Evolutionary conservation across 2,888 invertebrate genomes (phyloP).

Genomic region (Protodeltote pygarga): DNA sequence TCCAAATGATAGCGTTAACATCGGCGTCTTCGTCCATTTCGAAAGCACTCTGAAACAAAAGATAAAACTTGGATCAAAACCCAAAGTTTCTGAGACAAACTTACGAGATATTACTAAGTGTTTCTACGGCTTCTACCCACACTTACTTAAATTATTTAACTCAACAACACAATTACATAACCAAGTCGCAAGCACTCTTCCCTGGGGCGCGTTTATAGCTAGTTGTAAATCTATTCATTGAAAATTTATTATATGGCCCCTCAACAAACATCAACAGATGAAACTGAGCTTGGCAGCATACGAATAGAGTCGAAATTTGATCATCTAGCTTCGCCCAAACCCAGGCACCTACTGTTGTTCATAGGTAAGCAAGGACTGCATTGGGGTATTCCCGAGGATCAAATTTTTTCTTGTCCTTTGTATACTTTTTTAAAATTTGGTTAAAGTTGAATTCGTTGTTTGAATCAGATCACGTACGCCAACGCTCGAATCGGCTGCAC

Average conservation of each 20-base stretch:
- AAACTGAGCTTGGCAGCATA: conserved; percentile 26
- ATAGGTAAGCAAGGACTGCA: conserved; percentile 49
- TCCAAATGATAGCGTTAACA: conserved; percentile 53
- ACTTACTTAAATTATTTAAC: conserved; percentile 32
- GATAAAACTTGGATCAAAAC: conserved; percentile 15
- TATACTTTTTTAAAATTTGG: conserved; percentile 47
- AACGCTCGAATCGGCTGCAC: conserved; percentile 43
- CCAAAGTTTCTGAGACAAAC: conserved; percentile 9
- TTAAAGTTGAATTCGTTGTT: conserved; percentile 30
- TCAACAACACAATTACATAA: conserved; percentile 47
- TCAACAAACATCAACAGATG: conserved; percentile 11
- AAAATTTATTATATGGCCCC: conserved; percentile 55
- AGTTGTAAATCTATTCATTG: conserved; percentile 63
- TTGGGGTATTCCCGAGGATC: conserved; percentile 64
- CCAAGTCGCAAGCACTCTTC: conserved; percentile 51
- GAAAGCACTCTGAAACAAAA: conserved; percentile 54
- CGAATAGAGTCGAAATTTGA: conserved; percentile 46
- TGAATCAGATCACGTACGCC: conserved; percentile 57
- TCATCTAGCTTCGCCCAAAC: background rate
- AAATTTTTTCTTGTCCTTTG: conserved; percentile 63
- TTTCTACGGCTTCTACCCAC: conserved; percentile 24
- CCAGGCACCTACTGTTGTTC: conserved; percentile 27
- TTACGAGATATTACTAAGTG: conserved; percentile 15
- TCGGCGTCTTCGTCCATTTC: conserved; percentile 57
- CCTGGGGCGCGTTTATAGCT: conserved; percentile 61